Conservation (phyloP, 1,140 invertebrate genomes). For the Stenopsyche tienmushanensis region DNA sequence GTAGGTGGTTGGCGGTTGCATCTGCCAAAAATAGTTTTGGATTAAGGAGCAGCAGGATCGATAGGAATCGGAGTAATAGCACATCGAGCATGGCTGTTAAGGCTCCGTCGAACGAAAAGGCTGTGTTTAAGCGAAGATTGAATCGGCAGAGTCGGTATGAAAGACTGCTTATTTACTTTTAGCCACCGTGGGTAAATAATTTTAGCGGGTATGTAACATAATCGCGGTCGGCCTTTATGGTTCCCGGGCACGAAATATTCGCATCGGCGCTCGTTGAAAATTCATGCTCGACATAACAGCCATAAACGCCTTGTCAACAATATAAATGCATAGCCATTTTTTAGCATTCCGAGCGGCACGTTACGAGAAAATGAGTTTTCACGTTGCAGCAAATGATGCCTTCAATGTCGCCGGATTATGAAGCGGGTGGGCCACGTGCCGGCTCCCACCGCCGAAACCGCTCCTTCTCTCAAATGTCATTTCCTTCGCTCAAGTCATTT, state of each 20-base stretch:
- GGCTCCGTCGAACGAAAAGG: too few relatives aligned
- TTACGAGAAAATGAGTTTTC: conserved; percentile 22
- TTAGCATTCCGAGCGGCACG: conserved; percentile 13
- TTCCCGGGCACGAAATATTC: not conserved
- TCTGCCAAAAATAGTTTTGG: too few relatives aligned
- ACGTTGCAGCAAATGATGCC: conserved; percentile 15
- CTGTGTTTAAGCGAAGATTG: not conserved
- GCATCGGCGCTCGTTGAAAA: conserved; percentile 4
- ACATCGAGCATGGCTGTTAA: too few relatives aligned
- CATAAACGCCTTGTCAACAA: conserved; percentile 22
- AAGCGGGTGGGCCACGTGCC: not conserved
- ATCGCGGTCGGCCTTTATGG: not conserved
- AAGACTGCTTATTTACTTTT: too few relatives aligned
- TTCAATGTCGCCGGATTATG: not conserved
- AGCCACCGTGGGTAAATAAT: not conserved
- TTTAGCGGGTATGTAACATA: not conserved
- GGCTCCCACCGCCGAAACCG: not conserved
- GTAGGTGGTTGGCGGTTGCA: too few relatives aligned
- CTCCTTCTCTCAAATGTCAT: too few relatives aligned
- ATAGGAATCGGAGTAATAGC: too few relatives aligned
- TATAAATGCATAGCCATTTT: conserved; percentile 21
- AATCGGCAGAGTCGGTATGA: too few relatives aligned
- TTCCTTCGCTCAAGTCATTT: too few relatives aligned
- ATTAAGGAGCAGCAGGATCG: too few relatives aligned
- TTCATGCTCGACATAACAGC: conserved; percentile 23